Evolutionary conservation across 2,797 vertebrate species (phyloP).

Genomic region (Columba guinea): DNA sequence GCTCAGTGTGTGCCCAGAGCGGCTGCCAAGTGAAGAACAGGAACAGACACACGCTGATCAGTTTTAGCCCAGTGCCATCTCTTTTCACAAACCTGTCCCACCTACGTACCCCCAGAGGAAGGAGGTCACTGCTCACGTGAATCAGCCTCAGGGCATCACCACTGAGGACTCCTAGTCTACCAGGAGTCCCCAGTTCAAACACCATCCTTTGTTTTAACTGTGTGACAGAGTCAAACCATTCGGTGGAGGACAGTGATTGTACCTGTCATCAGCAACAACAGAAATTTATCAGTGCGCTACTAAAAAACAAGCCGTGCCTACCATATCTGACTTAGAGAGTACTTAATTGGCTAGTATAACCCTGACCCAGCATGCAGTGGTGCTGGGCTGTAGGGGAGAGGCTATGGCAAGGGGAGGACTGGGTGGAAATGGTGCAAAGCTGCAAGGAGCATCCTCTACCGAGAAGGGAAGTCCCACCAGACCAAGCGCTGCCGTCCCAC

Average conservation of each 20-base stretch:
- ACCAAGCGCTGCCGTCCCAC: neutral
- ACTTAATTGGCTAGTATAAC: neutral
- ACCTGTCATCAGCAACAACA: neutral
- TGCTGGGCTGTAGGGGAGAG: neutral
- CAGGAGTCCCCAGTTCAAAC: neutral
- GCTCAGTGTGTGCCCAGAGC: accelerated
- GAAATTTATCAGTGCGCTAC: neutral
- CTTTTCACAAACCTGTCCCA: neutral
- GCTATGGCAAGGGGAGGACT: neutral
- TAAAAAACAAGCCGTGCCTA: neutral
- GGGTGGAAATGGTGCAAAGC: neutral
- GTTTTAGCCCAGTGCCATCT: neutral
- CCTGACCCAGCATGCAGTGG: neutral
- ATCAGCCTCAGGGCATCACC: neutral
- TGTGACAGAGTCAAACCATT: neutral
- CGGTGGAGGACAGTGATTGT: accelerated
- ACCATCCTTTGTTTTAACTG: neutral
- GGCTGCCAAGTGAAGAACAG: neutral
- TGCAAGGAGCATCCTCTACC: neutral
- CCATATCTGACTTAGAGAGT: neutral
- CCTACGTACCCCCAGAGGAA: neutral
- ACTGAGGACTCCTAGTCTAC: neutral
- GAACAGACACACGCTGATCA: accelerated
- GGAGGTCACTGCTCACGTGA: accelerated
- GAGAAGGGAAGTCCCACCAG: neutral